phyloP scores from a whole-genome alignment of 2,797 vertebrate genomes.

The Mormyrus proboscirostris region DNA sequence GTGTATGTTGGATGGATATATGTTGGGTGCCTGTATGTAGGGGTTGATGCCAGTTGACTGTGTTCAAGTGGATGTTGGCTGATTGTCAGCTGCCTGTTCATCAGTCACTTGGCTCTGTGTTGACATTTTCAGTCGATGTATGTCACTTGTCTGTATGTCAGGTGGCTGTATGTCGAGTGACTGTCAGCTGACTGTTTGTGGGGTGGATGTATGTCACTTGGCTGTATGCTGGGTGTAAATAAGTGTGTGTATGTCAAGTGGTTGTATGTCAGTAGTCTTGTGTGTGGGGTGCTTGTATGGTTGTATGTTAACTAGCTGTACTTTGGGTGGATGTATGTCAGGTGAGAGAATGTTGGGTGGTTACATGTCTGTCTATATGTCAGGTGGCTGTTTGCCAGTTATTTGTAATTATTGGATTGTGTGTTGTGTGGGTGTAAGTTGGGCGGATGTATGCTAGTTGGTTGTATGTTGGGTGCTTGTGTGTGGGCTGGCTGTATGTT shows the following conservation, averaged over 20 bases:
- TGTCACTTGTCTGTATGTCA: background rate
- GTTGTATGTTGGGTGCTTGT: background rate
- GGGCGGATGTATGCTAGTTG: background rate
- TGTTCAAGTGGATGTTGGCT: background rate
- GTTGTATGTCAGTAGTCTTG: no score
- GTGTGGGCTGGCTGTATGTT: background rate
- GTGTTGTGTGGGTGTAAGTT: no score
- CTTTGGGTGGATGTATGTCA: no score
- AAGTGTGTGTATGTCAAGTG: no score
- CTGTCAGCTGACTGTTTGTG: no score
- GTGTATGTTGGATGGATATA: background rate
- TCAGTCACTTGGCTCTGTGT: background rate
- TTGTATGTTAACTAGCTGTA: no score
- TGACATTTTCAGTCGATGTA: background rate
- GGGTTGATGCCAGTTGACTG: background rate
- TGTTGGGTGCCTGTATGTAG: background rate
- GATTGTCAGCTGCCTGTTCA: background rate
- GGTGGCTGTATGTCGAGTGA: background rate
- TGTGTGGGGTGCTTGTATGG: no score
- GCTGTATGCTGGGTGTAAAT: background rate
- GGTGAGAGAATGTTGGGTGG: no score
- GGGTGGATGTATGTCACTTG: background rate
- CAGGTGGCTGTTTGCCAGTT: no score
- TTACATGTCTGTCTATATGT: no score
- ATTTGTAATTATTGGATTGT: no score